Base-by-base conservation (phyloP, 1,140 invertebrate genomes). In the Conus betulinus region DNA sequence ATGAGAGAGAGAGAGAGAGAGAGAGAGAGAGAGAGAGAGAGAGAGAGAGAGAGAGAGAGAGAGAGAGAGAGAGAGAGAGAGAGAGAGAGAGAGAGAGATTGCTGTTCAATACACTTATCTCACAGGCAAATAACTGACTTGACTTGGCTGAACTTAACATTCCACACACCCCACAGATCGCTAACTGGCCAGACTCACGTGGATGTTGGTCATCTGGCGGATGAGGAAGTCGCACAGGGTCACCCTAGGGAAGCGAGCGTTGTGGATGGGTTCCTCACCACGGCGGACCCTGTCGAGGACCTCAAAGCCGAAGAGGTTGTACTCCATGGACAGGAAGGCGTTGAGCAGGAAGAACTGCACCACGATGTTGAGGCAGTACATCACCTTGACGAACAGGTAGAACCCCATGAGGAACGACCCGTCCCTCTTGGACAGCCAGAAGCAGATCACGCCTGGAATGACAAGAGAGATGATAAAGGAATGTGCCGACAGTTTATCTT, bases 141-240 rank as follows among this genome's bases (percentile, higher is more conserved):
- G 1, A 63, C 60, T 63, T 20, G 60, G 17, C 17, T 63, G 10
- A 4, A 4, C 60, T 63, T 63, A 20, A 63, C 1, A 13, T 63
- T 39, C 39, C 39, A 39, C 39, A 39, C 39, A 0, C 39, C 39
- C 39, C n/a, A n/a, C n/a, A 39, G 39, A 39, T 39, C 39, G 39
- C 39, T 39, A 39, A 39, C 39, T 39, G 39, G 39, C 39, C 0
- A 93, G 93, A 86, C 93, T 93, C 4, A 89, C 78, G 74, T 95
- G 95, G 0, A 94, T 81, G 85, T 95, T 94, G 15, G 90, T 76
- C 53, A 96, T 88, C 20, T 96, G 95, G 67, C 96, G 93, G 17
- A 96, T 95, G 79, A 95, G 92, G 91, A 96, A 96, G 88, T 96
- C 95, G 92, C 96, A 96, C 88, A 96, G 93, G 0, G 96, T 96